Evolutionary conservation across 2,888 invertebrate species (phyloP).

Genomic region (Phalera bucephala): DNA sequence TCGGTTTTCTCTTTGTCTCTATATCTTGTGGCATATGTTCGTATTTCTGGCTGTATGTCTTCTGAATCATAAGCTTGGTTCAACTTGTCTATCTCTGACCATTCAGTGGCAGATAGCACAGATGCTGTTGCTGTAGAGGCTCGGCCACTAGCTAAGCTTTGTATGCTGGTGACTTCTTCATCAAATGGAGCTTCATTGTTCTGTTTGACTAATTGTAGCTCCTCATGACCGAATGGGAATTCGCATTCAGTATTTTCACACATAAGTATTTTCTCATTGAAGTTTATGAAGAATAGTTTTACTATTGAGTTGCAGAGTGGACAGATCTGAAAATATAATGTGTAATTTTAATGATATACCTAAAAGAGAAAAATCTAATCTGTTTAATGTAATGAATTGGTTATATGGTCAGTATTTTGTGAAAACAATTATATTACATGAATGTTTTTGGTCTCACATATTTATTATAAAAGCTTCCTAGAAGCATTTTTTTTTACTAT

Average conservation of each 20-base stretch:
- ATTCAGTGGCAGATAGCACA: constrained; percentile 35
- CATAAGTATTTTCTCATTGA: constrained; percentile 56
- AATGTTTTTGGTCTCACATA: no score
- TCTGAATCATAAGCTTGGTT: constrained; percentile 37
- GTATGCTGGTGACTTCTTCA: constrained; percentile 28
- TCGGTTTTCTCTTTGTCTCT: constrained; percentile 6
- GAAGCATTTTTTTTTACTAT: no score
- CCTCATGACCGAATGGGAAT: constrained; percentile 59
- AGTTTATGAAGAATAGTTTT: constrained; percentile 50
- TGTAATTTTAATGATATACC: no score
- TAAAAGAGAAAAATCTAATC: neutral
- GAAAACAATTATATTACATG: no score
- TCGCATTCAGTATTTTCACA: constrained; percentile 59
- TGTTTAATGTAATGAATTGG: neutral
- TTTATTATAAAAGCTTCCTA: no score
- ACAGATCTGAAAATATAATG: constrained; percentile 52
- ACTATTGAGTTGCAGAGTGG: constrained; percentile 53
- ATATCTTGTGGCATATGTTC: constrained; percentile 6
- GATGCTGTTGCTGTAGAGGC: constrained; percentile 28
- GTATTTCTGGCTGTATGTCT: constrained; percentile 24
- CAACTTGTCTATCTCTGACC: constrained; percentile 47
- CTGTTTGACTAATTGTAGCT: constrained; percentile 43
- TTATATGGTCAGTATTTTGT: no score
- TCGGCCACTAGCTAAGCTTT: constrained; percentile 3
- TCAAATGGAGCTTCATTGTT: constrained; percentile 29